phyloP scores from a whole-genome alignment of 2,797 vertebrate species.

The Anguilla obscura region DNA sequence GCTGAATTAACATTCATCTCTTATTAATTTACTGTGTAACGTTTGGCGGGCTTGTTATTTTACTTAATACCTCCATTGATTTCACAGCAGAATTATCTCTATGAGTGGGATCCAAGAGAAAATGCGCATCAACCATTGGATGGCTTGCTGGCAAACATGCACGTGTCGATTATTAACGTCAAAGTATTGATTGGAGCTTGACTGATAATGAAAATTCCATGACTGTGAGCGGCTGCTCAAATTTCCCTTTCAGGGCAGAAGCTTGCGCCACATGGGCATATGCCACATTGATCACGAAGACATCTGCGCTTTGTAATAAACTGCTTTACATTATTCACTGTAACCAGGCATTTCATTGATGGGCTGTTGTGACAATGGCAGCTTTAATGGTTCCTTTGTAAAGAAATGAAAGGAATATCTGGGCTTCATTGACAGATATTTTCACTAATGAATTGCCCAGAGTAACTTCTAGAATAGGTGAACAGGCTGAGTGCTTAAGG shows the following conservation, averaged over 20 bases:
- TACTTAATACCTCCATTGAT: neutral
- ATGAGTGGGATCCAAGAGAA: neutral
- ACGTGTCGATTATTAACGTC: neutral
- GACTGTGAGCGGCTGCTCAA: neutral
- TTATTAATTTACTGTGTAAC: neutral
- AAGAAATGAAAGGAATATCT: neutral
- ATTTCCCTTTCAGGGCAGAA: neutral
- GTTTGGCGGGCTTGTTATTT: neutral
- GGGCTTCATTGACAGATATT: neutral
- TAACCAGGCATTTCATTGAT: neutral
- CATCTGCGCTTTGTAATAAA: neutral
- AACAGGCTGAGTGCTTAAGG: neutral
- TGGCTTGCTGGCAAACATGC: neutral
- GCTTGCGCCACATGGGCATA: neutral
- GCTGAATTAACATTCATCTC: neutral
- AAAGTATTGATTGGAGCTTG: neutral
- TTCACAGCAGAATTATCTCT: neutral
- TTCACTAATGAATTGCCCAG: neutral
- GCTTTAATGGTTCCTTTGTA: neutral
- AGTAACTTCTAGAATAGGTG: neutral
- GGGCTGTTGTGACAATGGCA: neutral
- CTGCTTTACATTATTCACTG: neutral
- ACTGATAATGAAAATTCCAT: conserved; percentile 2
- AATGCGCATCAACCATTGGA: neutral
- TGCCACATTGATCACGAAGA: neutral